Base-by-base conservation (phyloP, 2,888 invertebrate species). In the Erynnis tages region DNA sequence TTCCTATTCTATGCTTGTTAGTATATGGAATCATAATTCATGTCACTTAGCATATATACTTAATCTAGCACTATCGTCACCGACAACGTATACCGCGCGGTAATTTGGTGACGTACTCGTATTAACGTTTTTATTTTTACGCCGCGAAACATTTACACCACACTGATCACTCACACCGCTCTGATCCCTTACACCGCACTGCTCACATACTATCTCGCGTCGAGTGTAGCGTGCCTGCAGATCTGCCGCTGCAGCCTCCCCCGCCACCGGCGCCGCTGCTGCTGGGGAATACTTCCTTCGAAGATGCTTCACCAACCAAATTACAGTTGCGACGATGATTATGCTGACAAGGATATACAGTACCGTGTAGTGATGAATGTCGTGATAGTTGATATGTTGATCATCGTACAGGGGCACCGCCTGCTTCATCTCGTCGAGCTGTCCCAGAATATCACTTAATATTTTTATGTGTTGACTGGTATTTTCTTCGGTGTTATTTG, bases 311-410 rank as follows among this genome's bases (percentile, higher is more conserved):
- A 7, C 40, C 23, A 40, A 11, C 40, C 23, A 40, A 8, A 40
- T 7, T 13, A 10, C 4, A 11, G 25, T n/a, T 40, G 8, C 25
- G 1, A 14, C 14, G 14, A 14, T 10, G 8, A 40, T 25, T 0
- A 40, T 19, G 13, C 40, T 6, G 8, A 40, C n/a, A 14, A 40
- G 11, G 13, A 40, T 14, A 14, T 40, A 40, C 40, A 25, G 14
- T n/a, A 40, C 25, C 8, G 25, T 40, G 17, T 40, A 40, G 11
- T 40, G 40, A 40, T 40, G 40, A 14, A 40, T 40, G 11, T 40
- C 40, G 7, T 40, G 40, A 8, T 7, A 8, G 40, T 25, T 40
- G 40, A 40, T 40, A 25, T 30, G 30, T 11, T 30, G 30, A 30
- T 40, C 10, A 17, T 40, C 40, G 11, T 40, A 40, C 13, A 40